Percentiles rank a stretch among this genome's conserved stretches.
Conservation (phyloP, 2,797 vertebrate genomes). For the Micropoecilia bifurca region DNA sequence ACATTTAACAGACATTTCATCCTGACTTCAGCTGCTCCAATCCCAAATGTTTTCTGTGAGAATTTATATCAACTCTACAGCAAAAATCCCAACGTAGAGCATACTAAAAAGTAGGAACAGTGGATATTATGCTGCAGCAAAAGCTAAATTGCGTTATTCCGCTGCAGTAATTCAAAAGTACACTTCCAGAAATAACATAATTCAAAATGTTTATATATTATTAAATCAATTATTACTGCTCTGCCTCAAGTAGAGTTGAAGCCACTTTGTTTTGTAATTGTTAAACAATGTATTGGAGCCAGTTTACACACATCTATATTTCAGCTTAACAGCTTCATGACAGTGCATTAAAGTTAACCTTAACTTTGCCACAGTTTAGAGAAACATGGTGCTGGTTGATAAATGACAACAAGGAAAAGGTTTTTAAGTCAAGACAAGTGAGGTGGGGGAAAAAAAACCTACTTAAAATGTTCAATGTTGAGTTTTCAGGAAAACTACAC, state of each 20-base stretch:
- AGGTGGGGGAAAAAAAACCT: slow-evolving; percentile 55
- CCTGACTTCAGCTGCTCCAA: background rate
- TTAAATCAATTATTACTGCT: background rate
- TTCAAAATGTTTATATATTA: background rate
- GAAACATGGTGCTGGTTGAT: slow-evolving; percentile 22
- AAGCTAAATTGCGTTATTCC: background rate
- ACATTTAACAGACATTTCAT: background rate
- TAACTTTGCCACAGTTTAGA: slow-evolving; percentile 34
- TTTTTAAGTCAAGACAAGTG: slow-evolving; percentile 33
- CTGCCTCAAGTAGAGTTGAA: slow-evolving; percentile 39
- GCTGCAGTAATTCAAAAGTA: background rate
- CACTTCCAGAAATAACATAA: background rate
- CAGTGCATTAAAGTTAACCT: slow-evolving; percentile 50
- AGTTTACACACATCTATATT: slow-evolving; percentile 74
- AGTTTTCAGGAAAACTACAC: slow-evolving; percentile 38
- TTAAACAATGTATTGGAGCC: slow-evolving; percentile 92
- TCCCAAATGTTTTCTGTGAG: background rate
- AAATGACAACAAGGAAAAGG: slow-evolving; percentile 31
- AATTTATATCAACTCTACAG: background rate
- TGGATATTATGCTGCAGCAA: background rate
- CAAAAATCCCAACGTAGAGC: background rate
- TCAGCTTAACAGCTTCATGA: slow-evolving; percentile 55
- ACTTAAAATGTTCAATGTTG: slow-evolving; percentile 34
- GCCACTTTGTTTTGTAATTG: slow-evolving; percentile 90
- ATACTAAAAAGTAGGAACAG: background rate